phyloP scores from a whole-genome alignment of 1,140 invertebrate genomes.

The Papilio polyxenes region DNA sequence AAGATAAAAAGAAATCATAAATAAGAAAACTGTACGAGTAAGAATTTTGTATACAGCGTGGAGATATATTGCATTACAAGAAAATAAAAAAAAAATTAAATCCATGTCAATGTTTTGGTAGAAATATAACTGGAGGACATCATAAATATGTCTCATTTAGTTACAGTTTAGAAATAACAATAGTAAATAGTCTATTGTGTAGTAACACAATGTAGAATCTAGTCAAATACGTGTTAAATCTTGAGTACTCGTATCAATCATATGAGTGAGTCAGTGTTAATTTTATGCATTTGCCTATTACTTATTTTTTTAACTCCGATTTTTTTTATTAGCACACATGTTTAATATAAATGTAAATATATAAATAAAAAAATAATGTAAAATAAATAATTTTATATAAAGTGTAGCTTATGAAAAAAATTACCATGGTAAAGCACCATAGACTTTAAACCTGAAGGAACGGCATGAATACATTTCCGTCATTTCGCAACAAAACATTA shows the following conservation, averaged over 20 bases:
- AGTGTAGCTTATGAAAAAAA: too few species aligned
- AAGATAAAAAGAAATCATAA: not conserved
- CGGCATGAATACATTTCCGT: too few species aligned
- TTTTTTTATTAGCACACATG: not conserved
- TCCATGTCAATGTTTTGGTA: not conserved
- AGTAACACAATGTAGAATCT: conserved; percentile 12
- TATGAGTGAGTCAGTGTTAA: not conserved
- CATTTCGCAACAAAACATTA: too few species aligned
- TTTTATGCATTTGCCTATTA: not conserved
- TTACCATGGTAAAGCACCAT: too few species aligned
- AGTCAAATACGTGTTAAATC: conserved; percentile 1
- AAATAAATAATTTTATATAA: too few species aligned
- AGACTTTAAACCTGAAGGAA: too few species aligned
- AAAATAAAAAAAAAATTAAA: not conserved
- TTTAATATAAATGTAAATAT: too few species aligned
- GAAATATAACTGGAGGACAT: not conserved
- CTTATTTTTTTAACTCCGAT: not conserved
- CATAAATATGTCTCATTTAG: not conserved
- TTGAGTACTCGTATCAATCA: not conserved
- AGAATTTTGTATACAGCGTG: too few species aligned
- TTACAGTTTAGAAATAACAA: conserved; percentile 16
- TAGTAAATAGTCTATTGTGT: conserved; percentile 3
- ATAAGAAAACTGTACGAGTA: not conserved
- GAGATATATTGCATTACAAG: too few species aligned
- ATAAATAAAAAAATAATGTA: too few species aligned